Percentiles rank a stretch among this genome's conserved stretches.
Evolutionary conservation across 64 coral and sea anemone genomes (phyloP).

Genomic region (Pocillopora damicornis): DNA sequence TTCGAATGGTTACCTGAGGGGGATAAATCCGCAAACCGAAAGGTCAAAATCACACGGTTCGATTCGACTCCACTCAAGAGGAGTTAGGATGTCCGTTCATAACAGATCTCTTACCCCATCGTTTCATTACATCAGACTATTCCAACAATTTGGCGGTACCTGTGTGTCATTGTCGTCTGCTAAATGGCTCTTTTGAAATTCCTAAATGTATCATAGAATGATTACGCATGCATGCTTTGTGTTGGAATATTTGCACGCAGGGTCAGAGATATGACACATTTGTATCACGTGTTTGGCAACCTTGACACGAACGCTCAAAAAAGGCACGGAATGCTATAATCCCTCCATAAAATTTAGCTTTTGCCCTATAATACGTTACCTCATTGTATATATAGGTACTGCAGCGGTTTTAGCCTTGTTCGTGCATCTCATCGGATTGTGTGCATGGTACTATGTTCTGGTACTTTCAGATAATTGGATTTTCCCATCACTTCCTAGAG

Average conservation of each 20-base stretch:
- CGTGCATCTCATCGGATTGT: constrained; percentile 5
- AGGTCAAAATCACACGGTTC: too few species aligned
- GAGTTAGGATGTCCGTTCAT: too few species aligned
- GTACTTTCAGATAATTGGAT: neutral
- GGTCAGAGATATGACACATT: constrained; percentile 4
- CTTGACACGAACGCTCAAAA: neutral
- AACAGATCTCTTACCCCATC: neutral
- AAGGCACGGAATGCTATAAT: neutral
- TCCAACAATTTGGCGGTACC: neutral
- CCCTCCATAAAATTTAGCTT: neutral
- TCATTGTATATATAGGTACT: neutral
- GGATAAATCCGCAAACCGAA: too few species aligned
- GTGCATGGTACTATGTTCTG: neutral
- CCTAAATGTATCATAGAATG: neutral
- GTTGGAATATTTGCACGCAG: neutral
- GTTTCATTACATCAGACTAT: too few species aligned
- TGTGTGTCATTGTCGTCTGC: neutral
- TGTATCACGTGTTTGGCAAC: neutral
- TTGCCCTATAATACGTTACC: neutral
- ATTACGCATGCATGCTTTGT: neutral
- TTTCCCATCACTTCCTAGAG: neutral
- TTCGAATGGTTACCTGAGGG: too few species aligned
- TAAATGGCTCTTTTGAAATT: neutral
- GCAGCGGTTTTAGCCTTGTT: neutral
- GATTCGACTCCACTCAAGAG: too few species aligned